Conservation (phyloP, 1,140 invertebrate species). For the Drosophila aff. region DNA sequence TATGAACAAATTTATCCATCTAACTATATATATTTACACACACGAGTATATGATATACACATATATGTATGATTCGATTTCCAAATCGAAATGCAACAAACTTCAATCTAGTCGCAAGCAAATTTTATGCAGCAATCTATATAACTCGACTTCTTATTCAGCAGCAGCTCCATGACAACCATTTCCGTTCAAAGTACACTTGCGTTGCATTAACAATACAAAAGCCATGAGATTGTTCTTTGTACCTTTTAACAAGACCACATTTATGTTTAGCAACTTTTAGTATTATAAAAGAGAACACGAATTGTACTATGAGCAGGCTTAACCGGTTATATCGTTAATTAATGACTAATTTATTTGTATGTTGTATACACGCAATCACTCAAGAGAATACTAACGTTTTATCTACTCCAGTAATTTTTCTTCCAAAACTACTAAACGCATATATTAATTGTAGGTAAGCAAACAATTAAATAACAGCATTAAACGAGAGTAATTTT, state of each 20-base stretch:
- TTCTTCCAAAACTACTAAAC: slow-evolving; percentile 58
- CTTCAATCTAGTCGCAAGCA: slow-evolving; percentile 76
- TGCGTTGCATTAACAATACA: slow-evolving; percentile 18
- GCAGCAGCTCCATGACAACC: slow-evolving; percentile 30
- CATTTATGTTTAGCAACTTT: slow-evolving; percentile 50
- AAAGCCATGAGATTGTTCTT: slow-evolving; percentile 73
- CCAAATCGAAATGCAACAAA: slow-evolving; percentile 59
- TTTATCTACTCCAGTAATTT: slow-evolving; percentile 59
- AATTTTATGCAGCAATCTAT: slow-evolving; percentile 71
- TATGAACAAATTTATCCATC: slow-evolving; percentile 72
- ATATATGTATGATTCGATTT: slow-evolving; percentile 50
- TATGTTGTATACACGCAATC: slow-evolving; percentile 27
- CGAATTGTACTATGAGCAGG: slow-evolving; percentile 60
- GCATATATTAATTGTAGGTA: slow-evolving; percentile 44
- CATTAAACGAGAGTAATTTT: slow-evolving; percentile 43
- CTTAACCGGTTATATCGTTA: slow-evolving; percentile 65
- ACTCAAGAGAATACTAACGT: slow-evolving; percentile 43
- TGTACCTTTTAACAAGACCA: slow-evolving; percentile 61
- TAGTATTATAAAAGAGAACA: slow-evolving; percentile 54
- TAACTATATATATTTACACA: slow-evolving; percentile 56
- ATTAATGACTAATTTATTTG: slow-evolving; percentile 77
- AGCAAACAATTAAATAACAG: slow-evolving; percentile 20
- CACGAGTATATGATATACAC: slow-evolving; percentile 59
- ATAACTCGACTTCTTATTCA: slow-evolving; percentile 64
- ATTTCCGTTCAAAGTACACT: slow-evolving; percentile 17